Evolutionary conservation across 2,113 vertebrate species (phyloP).

Genomic region (Pygoscelis antarcticus): DNA sequence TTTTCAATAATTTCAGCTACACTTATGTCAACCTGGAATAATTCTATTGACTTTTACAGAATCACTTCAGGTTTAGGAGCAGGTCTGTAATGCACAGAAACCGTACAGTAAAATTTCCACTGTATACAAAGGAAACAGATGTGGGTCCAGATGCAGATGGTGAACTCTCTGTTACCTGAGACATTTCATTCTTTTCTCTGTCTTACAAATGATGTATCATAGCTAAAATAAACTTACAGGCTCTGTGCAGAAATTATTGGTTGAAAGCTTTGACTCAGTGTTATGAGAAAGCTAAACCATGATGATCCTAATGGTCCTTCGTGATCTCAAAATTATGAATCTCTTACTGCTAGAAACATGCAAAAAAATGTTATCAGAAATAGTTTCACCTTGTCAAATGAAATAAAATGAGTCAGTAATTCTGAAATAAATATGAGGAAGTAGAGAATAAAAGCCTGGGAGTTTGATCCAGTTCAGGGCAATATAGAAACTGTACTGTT

Average conservation of each 20-base stretch:
- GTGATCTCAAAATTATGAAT: not conserved
- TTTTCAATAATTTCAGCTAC: not conserved
- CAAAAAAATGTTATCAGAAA: not conserved
- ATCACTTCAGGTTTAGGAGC: not conserved
- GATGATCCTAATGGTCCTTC: not conserved
- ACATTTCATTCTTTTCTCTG: not conserved
- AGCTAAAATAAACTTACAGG: not conserved
- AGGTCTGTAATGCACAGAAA: not conserved
- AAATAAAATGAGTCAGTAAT: not conserved
- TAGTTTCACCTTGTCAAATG: not conserved
- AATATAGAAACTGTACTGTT: not conserved
- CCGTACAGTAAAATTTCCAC: not conserved
- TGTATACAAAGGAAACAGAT: slow-evolving; percentile 5
- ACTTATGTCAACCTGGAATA: not conserved
- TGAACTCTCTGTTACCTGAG: slow-evolving; percentile 35
- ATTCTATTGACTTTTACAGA: not conserved
- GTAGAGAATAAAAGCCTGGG: not conserved
- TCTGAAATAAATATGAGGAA: not conserved
- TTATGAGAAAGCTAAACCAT: not conserved
- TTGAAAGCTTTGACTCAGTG: not conserved
- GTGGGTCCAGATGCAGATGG: not conserved
- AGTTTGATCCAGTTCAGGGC: not conserved
- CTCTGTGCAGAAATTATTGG: not conserved
- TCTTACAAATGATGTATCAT: not conserved
- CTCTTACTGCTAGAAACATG: not conserved